Base-by-base conservation (phyloP, 2,797 vertebrate species). In the Gallirallus australis region DNA sequence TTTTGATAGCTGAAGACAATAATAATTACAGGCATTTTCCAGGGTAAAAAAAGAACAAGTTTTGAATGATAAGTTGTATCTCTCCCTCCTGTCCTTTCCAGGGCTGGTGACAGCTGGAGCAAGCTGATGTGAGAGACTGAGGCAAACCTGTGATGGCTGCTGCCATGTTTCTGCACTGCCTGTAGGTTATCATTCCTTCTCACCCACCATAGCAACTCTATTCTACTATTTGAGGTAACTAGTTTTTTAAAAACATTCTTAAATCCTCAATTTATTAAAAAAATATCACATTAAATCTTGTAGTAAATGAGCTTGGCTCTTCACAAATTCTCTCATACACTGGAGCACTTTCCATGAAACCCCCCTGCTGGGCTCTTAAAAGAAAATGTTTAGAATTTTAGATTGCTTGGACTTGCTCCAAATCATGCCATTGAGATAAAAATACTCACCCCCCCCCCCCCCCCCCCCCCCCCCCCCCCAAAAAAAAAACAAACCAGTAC, bases 361-460 rank as follows among this genome's bases (percentile, higher is more conserved):
- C 19, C 59, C 94, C 91, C 95, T 94, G 65, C 90, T 96, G 96
- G 82, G 82, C 81, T 89, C 93, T 96, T 95, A 90, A 95, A 96
- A 95, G 78, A 48, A 95, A 94, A 94, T 95, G 96, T 96, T 89
- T 84, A 92, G 75, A 97, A 94, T 96, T 97, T 96, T 80, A 87
- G 90, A 96, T 81, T 96, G 82, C 94, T 97, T 97, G 94, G 95
- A 90, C 86, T 96, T 91, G 82, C 48, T 96, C 93, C 94, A 96
- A 97, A 97, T 85, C 65, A 37, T 89, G 69, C 83, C 91, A 90
- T 84, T 97, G 90, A 96, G 86, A 94, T 90, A 92, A 94, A 94
- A 96, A 96, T 53, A 72, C 68, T 89, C 2, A 6, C 39, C 68
- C 42, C 7, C 45, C 11, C 20, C 45, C 42, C 15, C 40, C 40